Evolutionary conservation across 2,888 invertebrate genomes (phyloP), one percentile per base, ranked within the genome.

Genomic region (Philereme transversata): DNA sequence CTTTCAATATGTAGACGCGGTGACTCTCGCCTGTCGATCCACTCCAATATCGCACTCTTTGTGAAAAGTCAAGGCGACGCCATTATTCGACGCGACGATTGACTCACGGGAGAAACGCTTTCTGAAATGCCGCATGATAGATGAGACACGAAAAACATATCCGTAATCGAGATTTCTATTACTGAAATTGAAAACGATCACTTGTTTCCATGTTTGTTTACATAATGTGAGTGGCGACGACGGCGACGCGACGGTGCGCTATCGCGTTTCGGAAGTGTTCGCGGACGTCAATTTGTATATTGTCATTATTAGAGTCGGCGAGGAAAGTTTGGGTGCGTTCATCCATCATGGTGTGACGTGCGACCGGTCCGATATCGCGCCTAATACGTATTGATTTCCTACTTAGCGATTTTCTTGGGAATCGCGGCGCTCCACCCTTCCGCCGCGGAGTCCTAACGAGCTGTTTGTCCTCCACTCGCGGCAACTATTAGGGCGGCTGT

Each of bases 311-410:
- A 88, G 84, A 91, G 84, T 80, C 84, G 80, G 83, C 78, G 84
- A 82, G 88, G 87, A 84, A 89, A 89, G 87, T 90, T 89, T 83
- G 85, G 90, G 86, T 79, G 83, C 84, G 86, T 88, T 84, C 92
- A 92, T 92, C 92, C 90, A 92, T 92, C 92, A 92, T 90, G 81
- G 83, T 76, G 84, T 89, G 91, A 91, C 91, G 90, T 84, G 83
- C 83, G 83, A 83, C 78, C 84, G 87, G 86, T 82, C 87, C 88
- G 91, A 91, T 91, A 90, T 90, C 90, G 84, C 89, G 88, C 89
- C 90, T 91, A 91, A 91, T 91, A 90, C 87, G 88, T 92, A 92
- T 92, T 92, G 92, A 92, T 91, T 92, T 90, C 88, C 90, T 89
- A 91, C 92, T 92, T 92, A 91, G 87, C 90, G 88, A 86, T 90